phyloP scores from a whole-genome alignment of 2,888 invertebrate genomes.

The Erebia ligea region DNA sequence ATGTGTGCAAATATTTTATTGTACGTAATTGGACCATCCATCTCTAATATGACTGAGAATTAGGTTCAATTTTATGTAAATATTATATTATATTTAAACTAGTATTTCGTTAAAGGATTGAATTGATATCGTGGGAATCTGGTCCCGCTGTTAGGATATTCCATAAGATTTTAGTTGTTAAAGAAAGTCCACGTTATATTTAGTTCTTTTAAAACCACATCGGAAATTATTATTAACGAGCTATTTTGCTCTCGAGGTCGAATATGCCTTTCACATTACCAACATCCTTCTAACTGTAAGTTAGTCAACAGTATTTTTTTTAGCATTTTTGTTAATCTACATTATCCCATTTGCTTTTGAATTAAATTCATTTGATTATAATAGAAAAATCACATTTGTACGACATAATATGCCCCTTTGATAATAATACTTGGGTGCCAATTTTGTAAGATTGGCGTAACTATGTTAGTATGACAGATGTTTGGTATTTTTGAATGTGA shows the following conservation, averaged over 20 bases:
- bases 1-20: constrained; percentile 34
- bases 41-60: constrained; percentile 79
- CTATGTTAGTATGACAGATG: constrained; percentile 31
- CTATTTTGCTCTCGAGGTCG: constrained; percentile 4
- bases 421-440: constrained; percentile 33
- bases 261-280: constrained; percentile 19
- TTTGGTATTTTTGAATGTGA: constrained; percentile 39
- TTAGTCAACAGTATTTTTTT: constrained; percentile 42
- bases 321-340: constrained; percentile 38
- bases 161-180: constrained; percentile 49
- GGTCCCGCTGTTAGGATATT: constrained; percentile 51
- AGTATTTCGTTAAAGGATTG: constrained; percentile 40
- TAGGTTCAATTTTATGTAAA: constrained; percentile 78
- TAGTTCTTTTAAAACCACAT: constrained; percentile 42
- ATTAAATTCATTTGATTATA: constrained; percentile 18
- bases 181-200: constrained; percentile 38
- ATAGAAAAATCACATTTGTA: constrained; percentile 16
- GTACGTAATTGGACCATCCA: constrained; percentile 46
- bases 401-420: constrained; percentile 5
- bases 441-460: constrained; percentile 37
- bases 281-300: constrained; percentile 34
- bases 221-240: constrained; percentile 24
- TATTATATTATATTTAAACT: constrained; percentile 69
- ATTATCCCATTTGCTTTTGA: constrained; percentile 24
- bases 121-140: constrained; percentile 33